Evolutionary conservation across 2,888 invertebrate species (phyloP), one percentile per base, ranked within the genome.

Genomic region (Phoenoteleia sp.): DNA sequence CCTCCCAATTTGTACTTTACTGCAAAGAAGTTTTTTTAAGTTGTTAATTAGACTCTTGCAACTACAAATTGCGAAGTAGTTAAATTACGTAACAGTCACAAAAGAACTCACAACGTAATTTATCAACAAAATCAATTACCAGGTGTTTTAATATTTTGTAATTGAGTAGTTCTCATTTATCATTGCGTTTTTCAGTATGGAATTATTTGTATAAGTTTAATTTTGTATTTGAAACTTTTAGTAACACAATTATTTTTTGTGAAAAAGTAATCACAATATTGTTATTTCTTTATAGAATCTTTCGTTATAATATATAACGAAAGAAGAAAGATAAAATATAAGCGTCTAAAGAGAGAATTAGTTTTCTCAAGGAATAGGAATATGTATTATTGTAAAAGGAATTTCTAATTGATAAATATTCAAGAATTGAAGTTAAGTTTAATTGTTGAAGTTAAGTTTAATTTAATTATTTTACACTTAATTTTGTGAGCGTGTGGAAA

Each of bases 81-180:
- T 23, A 36, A 27, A 42, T 42, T 25, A n/a, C 11, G 11, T 33
- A 33, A 33, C 33, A 33, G 33, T 33, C 21, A 60, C 9, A 9
- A 36, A 33, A 17, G 7, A 36, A 62, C n/a, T 17, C 3, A n/a
- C 36, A 27, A 19, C n/a, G 15, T 11, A 3, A n/a, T 36, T 52
- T 11, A 39, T 25, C 39, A 54, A 54, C 25, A 21, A 25, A 39
- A 17, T 54, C 67, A 25, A 67, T 67, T 54, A 42, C 29, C 56
- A 56, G 21, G 42, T 13, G 25, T 42, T 56, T 69, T 45, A 29
- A 42, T 56, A 27, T 56, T 69, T 56, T 27, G 54, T 67, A 56
- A 69, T 69, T 69, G 69, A 69, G 15, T 17, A 33, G 52, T 45
- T 52, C 39, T 52, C 49, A 39, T 67, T n/a, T 33, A 33, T 66